phyloP scores from a whole-genome alignment of 2,888 invertebrate genomes.

The Leptinotarsa rubiginosa region DNA sequence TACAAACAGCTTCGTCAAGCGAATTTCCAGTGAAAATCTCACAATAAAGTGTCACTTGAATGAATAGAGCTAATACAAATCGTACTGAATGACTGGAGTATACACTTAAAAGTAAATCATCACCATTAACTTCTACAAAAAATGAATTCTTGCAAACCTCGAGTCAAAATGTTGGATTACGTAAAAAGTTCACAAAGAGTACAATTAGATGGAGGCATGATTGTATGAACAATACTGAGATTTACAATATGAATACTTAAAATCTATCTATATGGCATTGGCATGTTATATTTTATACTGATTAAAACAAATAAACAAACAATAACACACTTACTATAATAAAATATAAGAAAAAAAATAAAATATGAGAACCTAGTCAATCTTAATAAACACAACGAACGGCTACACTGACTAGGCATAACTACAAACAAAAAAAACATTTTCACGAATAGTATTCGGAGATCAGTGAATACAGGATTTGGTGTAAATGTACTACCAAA shows the following conservation, averaged over 20 bases:
- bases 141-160: constrained; percentile 15
- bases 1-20: too few species aligned
- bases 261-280: constrained; percentile 55
- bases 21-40: too few species aligned
- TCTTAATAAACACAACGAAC: constrained; percentile 60
- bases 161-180: constrained; percentile 24
- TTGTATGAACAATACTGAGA: constrained; percentile 42
- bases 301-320: constrained; percentile 59
- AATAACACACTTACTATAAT: constrained; percentile 59
- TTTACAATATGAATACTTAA: constrained; percentile 42
- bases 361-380: constrained; percentile 62
- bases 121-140: constrained; percentile 17
- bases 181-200: constrained; percentile 12
- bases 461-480: constrained; percentile 65
- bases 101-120: neutral
- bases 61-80: too few species aligned
- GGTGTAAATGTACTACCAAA: constrained; percentile 53
- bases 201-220: constrained; percentile 31
- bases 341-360: constrained; percentile 56
- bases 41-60: too few species aligned
- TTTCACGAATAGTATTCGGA: constrained; percentile 51
- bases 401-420: constrained; percentile 66
- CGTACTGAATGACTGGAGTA: too few species aligned
- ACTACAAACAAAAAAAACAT: constrained; percentile 58
- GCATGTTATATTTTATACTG: constrained; percentile 50